Evolutionary conservation across 1,140 invertebrate genomes (phyloP), one percentile per base, ranked within the genome.

Genomic region (Drosophila lacteicornis): DNA sequence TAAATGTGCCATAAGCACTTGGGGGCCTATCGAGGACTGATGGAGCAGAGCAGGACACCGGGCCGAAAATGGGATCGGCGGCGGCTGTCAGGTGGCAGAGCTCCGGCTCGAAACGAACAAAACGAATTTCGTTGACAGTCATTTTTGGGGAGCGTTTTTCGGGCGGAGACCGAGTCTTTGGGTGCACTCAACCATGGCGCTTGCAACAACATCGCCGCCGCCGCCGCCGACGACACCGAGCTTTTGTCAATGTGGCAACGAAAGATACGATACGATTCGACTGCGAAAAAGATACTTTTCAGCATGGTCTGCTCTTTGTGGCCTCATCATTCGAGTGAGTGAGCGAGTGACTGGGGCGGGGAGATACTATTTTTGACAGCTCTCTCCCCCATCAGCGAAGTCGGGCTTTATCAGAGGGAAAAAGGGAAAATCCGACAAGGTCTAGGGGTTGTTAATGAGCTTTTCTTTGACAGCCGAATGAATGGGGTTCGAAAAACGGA

Each of bases 381-480:
- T 66, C 65, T 43, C 43, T 56, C 61, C 51, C 13, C 19, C 33
- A 19, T 9, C 13, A 4, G 36, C 11, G 15, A 40, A 38, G 63
- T 59, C 61, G 43, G 58, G 17, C 30, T 36, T 79, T 53, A 75
- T 61, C 49, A 47, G 30, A 2, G n/a, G 5, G 17, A n/a, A 30
- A 43, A 62, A 50, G 12, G 40, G 62, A 15, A 36, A 40, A 45
- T 13, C 36, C 17, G 12, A 17, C 40, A 30, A 22, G 55, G 45
- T 22, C 61, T 69, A 82, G 63, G 80, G 76, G 60, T 83, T 79
- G 70, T 75, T 83, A 83, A 83, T 83, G 80, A 83, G 81, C 63
- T 75, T 65, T 61, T 62, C 75, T 59, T 46, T 83, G 80, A 82
- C 75, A 82, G 43, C 43, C 46, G 45, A 60, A 46, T 82, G 79